phyloP scores from a whole-genome alignment of 2,888 invertebrate genomes.

The Tanypteryx hageni region DNA sequence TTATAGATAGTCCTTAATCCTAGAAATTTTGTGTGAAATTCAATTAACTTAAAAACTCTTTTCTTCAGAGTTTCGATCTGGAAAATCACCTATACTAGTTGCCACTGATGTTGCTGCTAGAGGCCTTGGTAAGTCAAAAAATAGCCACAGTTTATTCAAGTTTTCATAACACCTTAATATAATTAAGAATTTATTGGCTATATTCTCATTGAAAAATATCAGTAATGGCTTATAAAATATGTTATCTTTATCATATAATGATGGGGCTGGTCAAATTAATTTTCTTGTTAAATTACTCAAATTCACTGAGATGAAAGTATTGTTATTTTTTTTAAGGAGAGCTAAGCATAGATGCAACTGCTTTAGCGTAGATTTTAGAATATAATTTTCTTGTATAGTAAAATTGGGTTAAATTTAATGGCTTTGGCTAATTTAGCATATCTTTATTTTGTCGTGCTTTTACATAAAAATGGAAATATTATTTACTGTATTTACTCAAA shows the following conservation, averaged over 20 bases:
- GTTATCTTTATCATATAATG: too few relatives aligned
- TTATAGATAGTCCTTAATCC: too few relatives aligned
- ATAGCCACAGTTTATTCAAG: slow-evolving; percentile 17
- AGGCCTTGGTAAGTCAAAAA: slow-evolving; percentile 86
- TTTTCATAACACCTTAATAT: slow-evolving; percentile 27
- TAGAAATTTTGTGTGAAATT: too few relatives aligned
- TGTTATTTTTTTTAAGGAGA: background rate
- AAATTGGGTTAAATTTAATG: background rate
- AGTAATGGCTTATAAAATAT: too few relatives aligned
- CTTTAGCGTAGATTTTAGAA: background rate
- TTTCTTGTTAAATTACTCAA: background rate
- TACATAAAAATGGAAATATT: background rate
- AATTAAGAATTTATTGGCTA: background rate
- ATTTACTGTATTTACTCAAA: slow-evolving; percentile 14
- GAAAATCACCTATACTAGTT: slow-evolving; percentile 91
- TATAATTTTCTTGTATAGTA: background rate
- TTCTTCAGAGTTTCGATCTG: slow-evolving; percentile 87
- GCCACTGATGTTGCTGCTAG: slow-evolving; percentile 97
- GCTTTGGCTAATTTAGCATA: background rate
- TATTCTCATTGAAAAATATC: background rate
- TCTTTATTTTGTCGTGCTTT: background rate
- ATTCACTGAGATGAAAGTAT: background rate
- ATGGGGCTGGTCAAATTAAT: background rate
- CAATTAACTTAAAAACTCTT: slow-evolving; percentile 63
- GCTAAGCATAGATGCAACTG: slow-evolving; percentile 3